Base-by-base conservation (phyloP, 2,113 vertebrate genomes). In the Archocentrus centrarchus region DNA sequence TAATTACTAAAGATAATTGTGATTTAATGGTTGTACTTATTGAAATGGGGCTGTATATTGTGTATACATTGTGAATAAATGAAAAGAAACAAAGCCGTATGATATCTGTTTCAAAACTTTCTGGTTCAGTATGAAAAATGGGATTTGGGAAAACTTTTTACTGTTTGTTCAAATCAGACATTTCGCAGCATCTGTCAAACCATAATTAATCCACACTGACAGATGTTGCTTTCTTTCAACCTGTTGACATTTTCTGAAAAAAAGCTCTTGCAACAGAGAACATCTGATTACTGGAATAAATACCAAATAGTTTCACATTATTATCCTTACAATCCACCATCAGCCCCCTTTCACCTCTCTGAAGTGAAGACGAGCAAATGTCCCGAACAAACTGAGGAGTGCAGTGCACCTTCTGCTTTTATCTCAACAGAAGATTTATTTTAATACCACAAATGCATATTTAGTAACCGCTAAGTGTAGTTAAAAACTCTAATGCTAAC, bases 401-500 rank as follows among this genome's bases (percentile, higher is more conserved):
- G 85, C 85, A 90, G 88, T 90, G 88, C 61, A 91, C 93, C 95
- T 92, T 95, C 94, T 95, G 94, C 94, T 95, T 94, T 92, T 82
- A 94, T 89, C 93, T 92, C 85, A 89, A 89, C 89, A 93, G 88
- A 93, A 94, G 92, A 94, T 94, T 92, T 93, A 92, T 79, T 93
- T 88, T 94, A 95, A 96, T 94, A 75, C 93, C 82, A 80, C 91
- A 94, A 95, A 93, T 94, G 94, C 88, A 94, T 93, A 87, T 95
- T 91, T 92, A 92, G 91, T 76, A 92, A 86, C 79, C 55, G 58
- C 91, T 95, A 93, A 95, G 90, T 89, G 92, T 94, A 94, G 95
- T 94, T 95, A 94, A 93, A 92, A 95, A 92, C 91, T 87, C 15
- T 95, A 96, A 96, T 94, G 86, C 94, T 95, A 94, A 96, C 94